Percentiles rank a stretch among this genome's conserved stretches.
Evolutionary conservation across 2,113 vertebrate genomes (phyloP).

Genomic region (Lontra canadensis): DNA sequence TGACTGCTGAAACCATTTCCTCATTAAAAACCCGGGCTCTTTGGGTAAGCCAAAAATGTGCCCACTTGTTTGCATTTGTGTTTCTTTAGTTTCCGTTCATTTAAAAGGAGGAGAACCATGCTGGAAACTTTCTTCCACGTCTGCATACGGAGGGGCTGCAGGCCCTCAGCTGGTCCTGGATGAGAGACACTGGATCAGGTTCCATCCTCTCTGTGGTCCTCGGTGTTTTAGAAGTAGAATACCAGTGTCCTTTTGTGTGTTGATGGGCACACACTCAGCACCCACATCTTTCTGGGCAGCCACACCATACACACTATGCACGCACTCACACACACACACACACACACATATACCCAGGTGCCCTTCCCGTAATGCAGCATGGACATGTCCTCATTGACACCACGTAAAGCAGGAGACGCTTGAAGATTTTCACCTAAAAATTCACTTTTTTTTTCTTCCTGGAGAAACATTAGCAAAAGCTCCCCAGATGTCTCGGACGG

Average conservation of each 20-base stretch:
- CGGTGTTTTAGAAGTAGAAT: no score
- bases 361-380: background rate
- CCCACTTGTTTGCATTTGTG: background rate
- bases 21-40: background rate
- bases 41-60: background rate
- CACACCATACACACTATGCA: background rate
- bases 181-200: accelerated
- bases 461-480: background rate
- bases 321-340: background rate
- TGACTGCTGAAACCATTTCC: background rate
- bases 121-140: background rate
- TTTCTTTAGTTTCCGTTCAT: background rate
- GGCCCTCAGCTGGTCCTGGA: background rate
- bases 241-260: no score
- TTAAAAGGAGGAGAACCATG: background rate
- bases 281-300: no score
- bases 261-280: background rate
- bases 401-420: background rate
- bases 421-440: background rate
- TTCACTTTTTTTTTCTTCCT: background rate
- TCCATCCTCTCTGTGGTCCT: background rate
- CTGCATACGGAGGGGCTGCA: background rate
- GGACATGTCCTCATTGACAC: background rate
- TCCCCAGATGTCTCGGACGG: background rate
- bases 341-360: background rate